A percentile compares a stretch with the other conserved stretches of the same genome.
phyloP scores from a whole-genome alignment of 2,888 invertebrate species.

The Poecilobothrus nobilitatus region DNA sequence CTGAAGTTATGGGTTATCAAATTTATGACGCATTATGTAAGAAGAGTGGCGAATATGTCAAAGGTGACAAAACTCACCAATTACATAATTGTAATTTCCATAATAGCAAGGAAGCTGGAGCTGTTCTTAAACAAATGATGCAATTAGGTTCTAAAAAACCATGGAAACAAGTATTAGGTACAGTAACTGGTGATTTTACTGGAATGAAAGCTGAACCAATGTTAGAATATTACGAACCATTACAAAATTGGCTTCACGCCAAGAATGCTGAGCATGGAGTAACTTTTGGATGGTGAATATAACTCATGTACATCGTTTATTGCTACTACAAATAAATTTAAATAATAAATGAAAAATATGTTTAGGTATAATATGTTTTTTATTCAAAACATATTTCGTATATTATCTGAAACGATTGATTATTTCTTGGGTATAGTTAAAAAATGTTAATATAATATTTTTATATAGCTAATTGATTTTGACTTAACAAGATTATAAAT shows the following conservation, averaged over 20 bases:
- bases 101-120: constrained; percentile 53
- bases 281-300: constrained; percentile 27
- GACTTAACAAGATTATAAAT: no score
- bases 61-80: constrained; percentile 44
- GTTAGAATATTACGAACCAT: constrained; percentile 54
- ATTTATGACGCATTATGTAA: constrained; percentile 61
- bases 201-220: constrained; percentile 56
- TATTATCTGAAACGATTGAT: no score
- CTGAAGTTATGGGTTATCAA: constrained; percentile 73
- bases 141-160: constrained; percentile 49
- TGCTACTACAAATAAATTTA: no score
- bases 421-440: no score
- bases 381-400: no score
- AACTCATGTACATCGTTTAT: no score
- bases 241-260: constrained; percentile 50
- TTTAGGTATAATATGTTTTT: no score
- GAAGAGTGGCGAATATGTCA: constrained; percentile 55
- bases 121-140: constrained; percentile 45
- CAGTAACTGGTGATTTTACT: constrained; percentile 62
- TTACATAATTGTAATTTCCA: constrained; percentile 63
- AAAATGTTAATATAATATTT: no score
- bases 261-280: constrained; percentile 46
- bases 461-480: no score
- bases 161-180: constrained; percentile 57
- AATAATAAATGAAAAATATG: no score